phyloP scores from a whole-genome alignment of 2,888 invertebrate genomes.

The Tortricodes alternella region DNA sequence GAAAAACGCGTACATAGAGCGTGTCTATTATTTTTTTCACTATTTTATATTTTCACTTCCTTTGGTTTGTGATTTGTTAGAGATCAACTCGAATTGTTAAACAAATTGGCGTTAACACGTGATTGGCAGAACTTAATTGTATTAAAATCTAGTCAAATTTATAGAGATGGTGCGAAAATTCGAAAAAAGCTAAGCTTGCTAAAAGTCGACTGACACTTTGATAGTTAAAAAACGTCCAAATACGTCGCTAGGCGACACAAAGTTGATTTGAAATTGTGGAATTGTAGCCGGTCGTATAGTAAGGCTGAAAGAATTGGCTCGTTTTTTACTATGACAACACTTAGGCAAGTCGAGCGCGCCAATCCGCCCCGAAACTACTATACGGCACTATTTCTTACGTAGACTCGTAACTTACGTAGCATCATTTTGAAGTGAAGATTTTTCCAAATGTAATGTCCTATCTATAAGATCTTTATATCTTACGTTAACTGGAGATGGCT shows the following conservation, averaged over 20 bases:
- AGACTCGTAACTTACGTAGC: conserved; percentile 63
- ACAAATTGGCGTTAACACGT: conserved; percentile 60
- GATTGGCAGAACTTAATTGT: conserved; percentile 70
- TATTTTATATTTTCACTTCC: conserved; percentile 69
- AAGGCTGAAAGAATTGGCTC: conserved; percentile 12
- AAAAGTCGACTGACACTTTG: conserved; percentile 74
- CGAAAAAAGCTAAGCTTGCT: conserved; percentile 62
- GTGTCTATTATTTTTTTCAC: conserved; percentile 63
- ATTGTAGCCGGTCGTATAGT: conserved; percentile 61
- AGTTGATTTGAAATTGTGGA: conserved; percentile 77
- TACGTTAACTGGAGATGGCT: conserved; percentile 77
- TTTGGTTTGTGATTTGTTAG: conserved; percentile 57
- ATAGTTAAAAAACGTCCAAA: conserved; percentile 68
- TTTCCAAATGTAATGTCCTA: conserved; percentile 76
- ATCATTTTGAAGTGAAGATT: conserved; percentile 62
- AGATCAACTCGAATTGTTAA: conserved; percentile 44
- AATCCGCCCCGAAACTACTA: conserved; percentile 15
- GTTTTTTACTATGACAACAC: conserved; percentile 8
- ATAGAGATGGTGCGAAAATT: conserved; percentile 54
- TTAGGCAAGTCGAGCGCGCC: neutral
- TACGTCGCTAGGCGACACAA: conserved; percentile 72
- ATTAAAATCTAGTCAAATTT: conserved; percentile 82
- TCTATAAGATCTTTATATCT: conserved; percentile 77
- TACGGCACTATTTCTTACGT: conserved; percentile 53
- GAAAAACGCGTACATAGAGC: conserved; percentile 57